Base-by-base conservation (phyloP, 2,888 invertebrate species). In the Gymnosoma rotundatum region DNA sequence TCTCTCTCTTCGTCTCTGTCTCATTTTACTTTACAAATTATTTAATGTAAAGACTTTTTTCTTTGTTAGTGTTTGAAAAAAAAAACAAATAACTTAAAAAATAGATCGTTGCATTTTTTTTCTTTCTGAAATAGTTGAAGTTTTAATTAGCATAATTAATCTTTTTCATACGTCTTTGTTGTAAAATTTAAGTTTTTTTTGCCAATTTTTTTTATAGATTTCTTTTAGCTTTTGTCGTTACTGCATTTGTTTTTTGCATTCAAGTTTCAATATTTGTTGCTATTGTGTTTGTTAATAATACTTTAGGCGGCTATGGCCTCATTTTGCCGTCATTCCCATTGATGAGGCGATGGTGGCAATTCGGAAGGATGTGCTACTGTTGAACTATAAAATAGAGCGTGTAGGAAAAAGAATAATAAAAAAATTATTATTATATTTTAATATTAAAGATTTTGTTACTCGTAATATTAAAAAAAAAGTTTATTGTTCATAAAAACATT, bases 281-380 rank as follows among this genome's bases (percentile, higher is more conserved):
- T 70, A 52, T 50, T 64, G 38, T 76, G 78, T 61, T 73, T 82
- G 56, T 83, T 82, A 42, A 87, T 90, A 88, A 76, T 87, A 87
- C 89, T 92, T 92, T 92, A 92, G 92, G 92, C 92, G 88, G 92
- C 92, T 89, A 92, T 92, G 89, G 92, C 92, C 92, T 92, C 92
- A 90, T 92, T 92, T 93, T 93, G 94, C 92, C 94, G 95, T 96
- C 96, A 97, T 94, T 98, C 97, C 99, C 99, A 99, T 92, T 98
- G 97, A 93, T 98, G 98, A 88, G 99, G 99, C 90, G 98, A 98
- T 56, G 99, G 99, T 91, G 99, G 99, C 93, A 99, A 94, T 94
- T 99, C 99, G 87, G 98, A 98, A 84, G 98, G 98, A 93, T 99
- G 98, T 89, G 99, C 99, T 92, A 99, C 97, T 90, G 97, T 96